These are phyloP conservation scores for Psittacula derbiana DNA, from an alignment of 2,797 vertebrate species.

Conservation along the genomic window DNA sequence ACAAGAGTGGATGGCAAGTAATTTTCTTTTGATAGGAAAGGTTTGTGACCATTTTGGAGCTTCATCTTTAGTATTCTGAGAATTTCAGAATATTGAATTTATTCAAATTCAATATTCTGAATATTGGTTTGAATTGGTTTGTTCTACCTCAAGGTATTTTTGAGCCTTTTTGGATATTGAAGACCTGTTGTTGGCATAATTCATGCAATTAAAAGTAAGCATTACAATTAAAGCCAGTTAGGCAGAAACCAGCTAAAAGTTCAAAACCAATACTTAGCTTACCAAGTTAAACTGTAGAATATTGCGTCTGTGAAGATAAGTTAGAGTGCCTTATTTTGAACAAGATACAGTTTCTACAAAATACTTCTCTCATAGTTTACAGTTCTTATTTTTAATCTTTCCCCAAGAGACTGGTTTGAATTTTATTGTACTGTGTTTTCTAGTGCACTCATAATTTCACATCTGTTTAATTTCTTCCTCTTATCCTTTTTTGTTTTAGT, in stretches of 20 bases:
- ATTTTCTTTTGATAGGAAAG: background rate
- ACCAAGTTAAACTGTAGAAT: background rate
- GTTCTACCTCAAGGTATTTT: background rate
- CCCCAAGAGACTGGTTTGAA: background rate
- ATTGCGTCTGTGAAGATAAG: background rate
- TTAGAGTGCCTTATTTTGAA: conserved; percentile 21
- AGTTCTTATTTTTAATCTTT: conserved; percentile 11
- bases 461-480: conserved; percentile 18
- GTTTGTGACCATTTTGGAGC: background rate
- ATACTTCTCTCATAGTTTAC: background rate
- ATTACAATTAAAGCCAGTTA: conserved; percentile 40
- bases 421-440: background rate
- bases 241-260: conserved; percentile 16
- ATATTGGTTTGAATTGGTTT: background rate
- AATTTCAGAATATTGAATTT: too few species aligned
- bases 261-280: conserved; percentile 3
- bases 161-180: background rate
- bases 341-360: background rate
- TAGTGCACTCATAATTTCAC: background rate
- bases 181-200: background rate
- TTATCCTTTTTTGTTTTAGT: background rate
- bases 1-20: background rate
- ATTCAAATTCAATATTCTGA: too few species aligned
- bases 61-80: background rate
- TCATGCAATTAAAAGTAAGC: conserved; percentile 5